phyloP scores from a whole-genome alignment of 2,888 invertebrate species.

The Drosophila birchii region DNA sequence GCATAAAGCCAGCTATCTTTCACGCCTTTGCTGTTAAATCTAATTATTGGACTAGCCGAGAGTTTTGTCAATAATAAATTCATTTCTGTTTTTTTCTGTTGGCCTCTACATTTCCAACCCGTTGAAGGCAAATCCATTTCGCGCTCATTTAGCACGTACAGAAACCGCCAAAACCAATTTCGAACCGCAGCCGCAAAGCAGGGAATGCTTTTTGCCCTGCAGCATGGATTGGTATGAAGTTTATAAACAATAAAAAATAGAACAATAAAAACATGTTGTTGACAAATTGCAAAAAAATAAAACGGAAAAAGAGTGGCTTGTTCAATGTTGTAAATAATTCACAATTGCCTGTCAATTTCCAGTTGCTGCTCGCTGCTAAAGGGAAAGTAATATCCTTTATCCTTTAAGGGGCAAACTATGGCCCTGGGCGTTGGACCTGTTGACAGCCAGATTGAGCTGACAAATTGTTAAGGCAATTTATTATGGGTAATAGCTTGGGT shows the following conservation, averaged over 20 bases:
- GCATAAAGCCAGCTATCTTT: background rate
- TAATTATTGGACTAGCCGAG: constrained; percentile 12
- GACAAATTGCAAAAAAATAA: constrained; percentile 53
- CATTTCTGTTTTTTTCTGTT: constrained; percentile 5
- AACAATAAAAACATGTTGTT: constrained; percentile 47
- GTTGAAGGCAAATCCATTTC: constrained; percentile 43
- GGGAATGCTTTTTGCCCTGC: constrained; percentile 44
- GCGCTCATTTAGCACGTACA: constrained; percentile 60
- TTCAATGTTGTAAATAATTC: constrained; percentile 63
- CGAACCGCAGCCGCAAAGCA: constrained; percentile 58
- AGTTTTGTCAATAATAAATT: constrained; percentile 20
- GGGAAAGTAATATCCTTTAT: constrained; percentile 17
- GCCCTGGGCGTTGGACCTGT: constrained; percentile 27
- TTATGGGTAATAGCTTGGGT: constrained; percentile 15
- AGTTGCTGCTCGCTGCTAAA: constrained; percentile 2
- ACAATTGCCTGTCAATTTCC: constrained; percentile 60
- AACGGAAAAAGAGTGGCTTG: constrained; percentile 7
- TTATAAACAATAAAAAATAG: background rate
- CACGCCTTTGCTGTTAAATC: constrained; percentile 4
- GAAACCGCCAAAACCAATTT: constrained; percentile 60
- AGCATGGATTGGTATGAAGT: background rate
- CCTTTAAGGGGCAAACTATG: constrained; percentile 16
- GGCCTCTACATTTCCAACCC: background rate
- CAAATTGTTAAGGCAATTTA: constrained; percentile 61
- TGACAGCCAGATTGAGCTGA: constrained; percentile 61